phyloP scores from a whole-genome alignment of 2,888 invertebrate genomes.

The Pristionchus arcanus region DNA sequence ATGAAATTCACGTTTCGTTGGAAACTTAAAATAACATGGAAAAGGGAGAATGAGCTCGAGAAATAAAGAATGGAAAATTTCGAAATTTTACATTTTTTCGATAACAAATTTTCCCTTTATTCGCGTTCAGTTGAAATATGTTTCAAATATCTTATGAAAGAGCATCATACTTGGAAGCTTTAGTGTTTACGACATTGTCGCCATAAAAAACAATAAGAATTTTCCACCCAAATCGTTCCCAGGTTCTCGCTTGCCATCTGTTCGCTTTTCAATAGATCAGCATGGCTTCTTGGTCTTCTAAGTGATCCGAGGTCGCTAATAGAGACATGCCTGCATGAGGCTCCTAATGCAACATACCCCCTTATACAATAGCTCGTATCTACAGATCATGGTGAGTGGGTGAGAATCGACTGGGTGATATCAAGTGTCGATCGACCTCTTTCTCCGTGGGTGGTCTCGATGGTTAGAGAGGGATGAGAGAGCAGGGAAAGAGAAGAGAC shows the following conservation, averaged over 20 bases:
- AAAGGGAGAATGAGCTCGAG: no score
- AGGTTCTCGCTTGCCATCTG: not conserved
- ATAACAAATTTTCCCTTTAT: no score
- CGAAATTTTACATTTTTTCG: no score
- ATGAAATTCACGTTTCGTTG: no score
- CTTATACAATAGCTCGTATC: not conserved
- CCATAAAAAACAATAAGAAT: not conserved
- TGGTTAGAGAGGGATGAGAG: not conserved
- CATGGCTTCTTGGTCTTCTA: not conserved
- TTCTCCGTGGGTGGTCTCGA: not conserved
- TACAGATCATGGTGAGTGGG: slow-evolving; percentile 20
- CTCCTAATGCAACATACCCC: not conserved
- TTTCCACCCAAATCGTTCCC: not conserved
- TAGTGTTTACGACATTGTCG: no score
- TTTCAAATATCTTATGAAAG: no score
- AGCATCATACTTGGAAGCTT: no score
- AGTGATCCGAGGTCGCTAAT: not conserved
- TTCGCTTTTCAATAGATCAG: not conserved
- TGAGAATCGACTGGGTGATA: slow-evolving; percentile 28
- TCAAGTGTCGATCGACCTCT: slow-evolving; percentile 39
- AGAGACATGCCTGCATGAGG: not conserved
- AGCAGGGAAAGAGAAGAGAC: not conserved
- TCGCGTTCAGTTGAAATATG: no score
- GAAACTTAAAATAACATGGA: no score
- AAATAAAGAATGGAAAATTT: no score